Evolutionary conservation across 2,113 vertebrate genomes (phyloP), one percentile per base, ranked within the genome.

Genomic region (Penelope pileata): DNA sequence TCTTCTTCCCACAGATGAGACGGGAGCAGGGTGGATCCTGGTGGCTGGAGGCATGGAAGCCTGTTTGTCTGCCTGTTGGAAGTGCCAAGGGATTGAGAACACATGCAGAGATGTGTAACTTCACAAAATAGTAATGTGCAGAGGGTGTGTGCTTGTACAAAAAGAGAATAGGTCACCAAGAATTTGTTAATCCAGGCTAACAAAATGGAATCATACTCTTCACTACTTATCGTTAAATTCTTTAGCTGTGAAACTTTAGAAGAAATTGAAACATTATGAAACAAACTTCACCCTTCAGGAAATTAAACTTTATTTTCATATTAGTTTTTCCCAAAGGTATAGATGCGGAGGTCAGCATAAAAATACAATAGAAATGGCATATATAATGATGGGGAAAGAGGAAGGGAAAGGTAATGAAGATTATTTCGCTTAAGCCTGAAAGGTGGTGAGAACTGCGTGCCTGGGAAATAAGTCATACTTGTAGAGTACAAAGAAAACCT

Each of bases 61-160:
- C 30, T 43, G 0, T n/a, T 10, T 26, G 43, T 24, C 30, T 16
- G 43, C 43, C 64, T 45, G 9, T 50, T 56, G 4, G 54, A 34
- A 42, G 45, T 10, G 32, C 40, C 22, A 12, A 21, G 34, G 56
- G 29, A 16, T 62, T 24, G 43, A 38, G 72, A 29, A 4, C 32
- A 21, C 3, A 1, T 40, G 32, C 32, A 0, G 1, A 3, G 40
- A n/a, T 68, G 3, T 0, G 1, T 60, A 5, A 21, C 40, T 73
- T 45, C 42, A 22, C 22, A 34, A 40, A 17, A 24, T 5, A 24
- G 47, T 14, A 7, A 47, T 40, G 32, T 0, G 3, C 1, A 1
- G 43, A 73, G 59, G 22, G 70, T 45, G 48, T 40, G 12, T 36
- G 48, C 47, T 68, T 58, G 32, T 58, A 21, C 67, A 7, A 73